phyloP scores from a whole-genome alignment of 2,888 invertebrate species.

The Stenchaetothrips biformis region DNA sequence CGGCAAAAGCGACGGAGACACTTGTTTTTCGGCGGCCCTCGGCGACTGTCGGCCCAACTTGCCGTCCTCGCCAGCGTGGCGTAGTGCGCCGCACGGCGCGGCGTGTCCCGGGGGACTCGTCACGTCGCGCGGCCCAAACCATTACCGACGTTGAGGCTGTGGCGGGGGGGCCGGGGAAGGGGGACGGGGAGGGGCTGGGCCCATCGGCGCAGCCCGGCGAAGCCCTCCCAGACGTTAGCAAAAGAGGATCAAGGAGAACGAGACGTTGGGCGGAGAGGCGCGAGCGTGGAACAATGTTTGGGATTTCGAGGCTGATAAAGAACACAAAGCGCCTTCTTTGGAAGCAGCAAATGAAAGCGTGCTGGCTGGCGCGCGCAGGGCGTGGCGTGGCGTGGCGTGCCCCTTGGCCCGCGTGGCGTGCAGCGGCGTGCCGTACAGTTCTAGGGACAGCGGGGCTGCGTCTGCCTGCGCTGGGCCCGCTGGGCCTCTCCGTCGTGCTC shows the following conservation, averaged over 20 bases:
- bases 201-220: too few relatives aligned
- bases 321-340: constrained; percentile 20
- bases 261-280: background rate
- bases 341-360: constrained; percentile 22
- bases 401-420: background rate
- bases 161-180: background rate
- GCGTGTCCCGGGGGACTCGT: too few relatives aligned
- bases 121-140: too few relatives aligned
- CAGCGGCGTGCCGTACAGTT: background rate
- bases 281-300: constrained; percentile 20
- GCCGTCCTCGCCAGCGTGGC: too few relatives aligned
- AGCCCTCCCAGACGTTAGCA: too few relatives aligned
- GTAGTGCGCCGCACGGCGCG: too few relatives aligned
- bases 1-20: too few relatives aligned
- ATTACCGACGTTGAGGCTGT: background rate
- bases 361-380: constrained; percentile 5
- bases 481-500: background rate
- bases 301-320: constrained; percentile 20
- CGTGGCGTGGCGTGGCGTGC: background rate
- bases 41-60: too few relatives aligned
- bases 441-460: background rate
- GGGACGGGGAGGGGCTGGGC: too few relatives aligned
- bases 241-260: background rate
- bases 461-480: background rate
- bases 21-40: too few relatives aligned